phyloP scores from a whole-genome alignment of 2,113 vertebrate genomes.

The Taxidea taxus region DNA sequence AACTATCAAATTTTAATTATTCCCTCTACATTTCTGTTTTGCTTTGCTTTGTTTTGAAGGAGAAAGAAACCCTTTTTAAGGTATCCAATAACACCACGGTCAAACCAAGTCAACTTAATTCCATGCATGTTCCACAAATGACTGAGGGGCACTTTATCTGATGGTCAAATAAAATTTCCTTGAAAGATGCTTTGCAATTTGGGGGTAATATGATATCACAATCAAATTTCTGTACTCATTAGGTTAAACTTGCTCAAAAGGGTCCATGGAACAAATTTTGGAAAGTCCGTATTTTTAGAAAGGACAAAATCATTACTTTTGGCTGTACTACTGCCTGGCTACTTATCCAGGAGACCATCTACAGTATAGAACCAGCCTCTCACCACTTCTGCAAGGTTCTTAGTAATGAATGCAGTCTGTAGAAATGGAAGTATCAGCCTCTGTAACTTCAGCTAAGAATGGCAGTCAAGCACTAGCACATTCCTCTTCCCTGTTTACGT shows the following conservation, averaged over 20 bases:
- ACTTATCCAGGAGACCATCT: constrained; percentile 72
- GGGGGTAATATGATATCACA: neutral
- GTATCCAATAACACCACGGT: neutral
- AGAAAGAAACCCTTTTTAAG: neutral
- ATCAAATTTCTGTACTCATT: neutral
- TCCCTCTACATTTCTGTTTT: neutral
- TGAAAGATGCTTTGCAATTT: neutral
- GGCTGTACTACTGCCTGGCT: constrained; percentile 66
- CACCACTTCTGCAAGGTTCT: constrained; percentile 70
- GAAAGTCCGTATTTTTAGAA: neutral
- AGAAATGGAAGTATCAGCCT: constrained; percentile 61
- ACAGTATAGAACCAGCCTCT: constrained; percentile 66
- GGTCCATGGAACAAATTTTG: neutral
- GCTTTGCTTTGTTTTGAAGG: neutral
- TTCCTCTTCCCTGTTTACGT: constrained; percentile 39
- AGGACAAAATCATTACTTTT: constrained; percentile 55
- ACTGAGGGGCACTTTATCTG: neutral
- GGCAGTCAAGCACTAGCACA: neutral
- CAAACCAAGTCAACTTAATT: constrained; percentile 13
- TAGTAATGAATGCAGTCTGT: constrained; percentile 73
- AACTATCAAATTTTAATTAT: neutral
- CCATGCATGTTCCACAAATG: neutral
- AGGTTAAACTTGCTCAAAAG: neutral
- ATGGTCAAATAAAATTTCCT: neutral
- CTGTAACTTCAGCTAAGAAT: constrained; percentile 62